Base-by-base conservation (phyloP, 2,888 invertebrate species). In the Thereva unica region DNA sequence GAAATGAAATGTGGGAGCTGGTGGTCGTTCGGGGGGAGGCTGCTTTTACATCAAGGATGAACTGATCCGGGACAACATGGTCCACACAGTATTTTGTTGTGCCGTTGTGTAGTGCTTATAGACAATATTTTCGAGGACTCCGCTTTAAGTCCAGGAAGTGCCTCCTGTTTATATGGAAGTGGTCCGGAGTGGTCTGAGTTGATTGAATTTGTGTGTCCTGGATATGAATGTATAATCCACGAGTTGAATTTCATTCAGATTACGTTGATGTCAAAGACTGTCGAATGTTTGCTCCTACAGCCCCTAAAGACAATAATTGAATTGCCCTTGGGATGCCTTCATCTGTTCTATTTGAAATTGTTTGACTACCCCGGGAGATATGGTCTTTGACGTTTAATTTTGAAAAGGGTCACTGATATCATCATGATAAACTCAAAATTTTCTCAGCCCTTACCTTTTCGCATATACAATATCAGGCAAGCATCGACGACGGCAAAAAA, bases 351-450 rank as follows among this genome's bases (percentile, higher is more conserved):
- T 41, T 38, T 50, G 50, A 61, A 61, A 47, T 61, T 61, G 61
- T 50, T 45, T 50, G 49, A 42, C 49, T 41, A 34, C 12, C 42
- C 61, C 40, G 50, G 34, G 41, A 64, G 37, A 53, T 54, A 47
- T 53, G 53, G 64, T 23, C 42, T 53, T 64, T 64, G 64, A 64
- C 64, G 54, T 64, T 64, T 53, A 45, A 47, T 64, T 64, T 64
- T 64, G 64, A 64, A 64, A 38, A 64, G 64, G 64, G 64, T 64
- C 64, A 12, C 8, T 34, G 47, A 37, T 59, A 12, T 59, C 57
- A 37, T 59, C 38, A 8, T 38, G 37, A 59, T 47, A 37, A 56
- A 37, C 12, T 38, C 47, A 47, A 59, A 12, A 38, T 59, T 59
- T 47, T 59, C 57, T 45, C 4, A 59, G 38, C 37, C 37, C 45